phyloP scores from a whole-genome alignment of 2,888 invertebrate genomes.

The Pammene aurita region DNA sequence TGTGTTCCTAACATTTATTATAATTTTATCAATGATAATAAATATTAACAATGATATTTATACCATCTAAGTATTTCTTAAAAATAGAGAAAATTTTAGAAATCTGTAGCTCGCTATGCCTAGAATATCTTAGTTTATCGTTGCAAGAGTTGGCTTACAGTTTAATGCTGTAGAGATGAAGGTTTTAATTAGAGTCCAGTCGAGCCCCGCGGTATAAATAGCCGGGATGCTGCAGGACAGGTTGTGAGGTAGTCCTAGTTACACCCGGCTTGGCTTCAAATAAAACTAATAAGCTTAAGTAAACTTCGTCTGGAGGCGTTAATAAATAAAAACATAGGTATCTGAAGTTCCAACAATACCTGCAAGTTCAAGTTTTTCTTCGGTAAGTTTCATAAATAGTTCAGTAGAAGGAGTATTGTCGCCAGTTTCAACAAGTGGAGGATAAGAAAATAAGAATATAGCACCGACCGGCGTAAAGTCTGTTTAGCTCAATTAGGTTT shows the following conservation, averaged over 20 bases:
- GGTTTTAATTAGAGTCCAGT: conserved; percentile 45
- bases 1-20: no score
- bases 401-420: not conserved
- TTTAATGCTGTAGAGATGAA: conserved; percentile 22
- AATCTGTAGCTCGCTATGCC: not conserved
- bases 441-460: not conserved
- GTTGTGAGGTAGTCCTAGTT: conserved; percentile 57
- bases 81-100: not conserved
- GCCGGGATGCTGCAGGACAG: conserved; percentile 55
- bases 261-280: conserved; percentile 58
- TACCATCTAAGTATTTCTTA: not conserved
- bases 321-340: conserved; percentile 33
- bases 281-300: conserved; percentile 53
- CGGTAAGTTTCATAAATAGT: not conserved
- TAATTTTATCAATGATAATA: no score
- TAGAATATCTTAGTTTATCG: conserved; percentile 17
- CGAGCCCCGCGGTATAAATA: conserved; percentile 50
- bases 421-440: conserved; percentile 1
- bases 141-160: conserved; percentile 17
- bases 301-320: conserved; percentile 24
- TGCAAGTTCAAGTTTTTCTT: conserved; percentile 7
- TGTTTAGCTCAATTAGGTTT: conserved; percentile 9
- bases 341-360: conserved; percentile 6
- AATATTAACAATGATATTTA: no score
- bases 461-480: not conserved